Evolutionary conservation across 2,113 vertebrate genomes (phyloP).

Genomic region (Arothron firmamentum): DNA sequence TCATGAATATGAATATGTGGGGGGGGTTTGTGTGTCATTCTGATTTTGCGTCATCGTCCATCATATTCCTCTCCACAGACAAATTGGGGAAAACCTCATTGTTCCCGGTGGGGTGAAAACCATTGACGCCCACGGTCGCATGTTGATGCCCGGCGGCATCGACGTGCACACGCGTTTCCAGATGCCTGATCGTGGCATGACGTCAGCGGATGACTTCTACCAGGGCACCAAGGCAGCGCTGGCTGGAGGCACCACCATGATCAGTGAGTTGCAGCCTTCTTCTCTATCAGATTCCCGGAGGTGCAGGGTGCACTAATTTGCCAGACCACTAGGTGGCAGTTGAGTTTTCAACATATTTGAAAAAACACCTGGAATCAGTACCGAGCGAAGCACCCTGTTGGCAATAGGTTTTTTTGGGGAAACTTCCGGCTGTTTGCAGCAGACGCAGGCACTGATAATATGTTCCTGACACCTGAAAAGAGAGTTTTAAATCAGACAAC

Average conservation of each 20-base stretch:
- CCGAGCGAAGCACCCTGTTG: too few relatives aligned
- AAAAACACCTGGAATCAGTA: too few relatives aligned
- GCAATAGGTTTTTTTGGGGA: too few relatives aligned
- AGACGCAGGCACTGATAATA: too few relatives aligned
- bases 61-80: conserved; percentile 67
- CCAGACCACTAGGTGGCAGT: too few relatives aligned
- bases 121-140: conserved; percentile 92
- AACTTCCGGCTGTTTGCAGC: too few relatives aligned
- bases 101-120: conserved; percentile 97
- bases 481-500: too few relatives aligned
- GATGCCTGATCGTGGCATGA: conserved; percentile 97
- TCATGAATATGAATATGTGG: not conserved
- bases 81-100: conserved; percentile 98
- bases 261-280: conserved; percentile 78
- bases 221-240: conserved; percentile 92
- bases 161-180: conserved; percentile 98
- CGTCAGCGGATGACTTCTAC: conserved; percentile 92
- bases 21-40: not conserved
- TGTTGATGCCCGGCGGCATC: conserved; percentile 94
- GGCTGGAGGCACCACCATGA: conserved; percentile 96
- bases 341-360: too few relatives aligned
- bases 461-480: too few relatives aligned
- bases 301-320: too few relatives aligned
- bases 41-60: not conserved
- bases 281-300: not conserved